Evolutionary conservation across 2,797 vertebrate genomes (phyloP), one percentile per base, ranked within the genome.

Genomic region (Dipus sagitta): DNA sequence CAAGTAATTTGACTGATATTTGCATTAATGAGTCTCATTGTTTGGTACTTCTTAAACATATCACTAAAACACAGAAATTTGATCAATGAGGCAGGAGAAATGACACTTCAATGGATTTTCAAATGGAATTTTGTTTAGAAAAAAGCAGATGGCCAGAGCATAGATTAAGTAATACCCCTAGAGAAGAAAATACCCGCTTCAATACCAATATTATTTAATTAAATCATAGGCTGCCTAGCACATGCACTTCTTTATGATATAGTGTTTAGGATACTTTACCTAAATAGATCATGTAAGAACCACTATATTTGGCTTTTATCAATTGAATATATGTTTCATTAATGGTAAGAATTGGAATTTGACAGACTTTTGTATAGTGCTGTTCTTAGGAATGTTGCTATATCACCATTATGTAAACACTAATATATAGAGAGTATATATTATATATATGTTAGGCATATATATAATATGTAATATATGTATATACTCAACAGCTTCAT

Each of bases 61-160:
- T 82, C 52, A 79, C 83, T 81, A 83, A 65, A 92, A 13, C n/a
- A 90, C 54, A 96, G 65, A 90, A 81, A 84, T 77, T 30, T 78
- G 65, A 62, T 93, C 84, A 95, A 24, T 28, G 67, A 96, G 62
- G 23, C 71, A 94, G 18, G 14, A 0, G n/a, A 17, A 18, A 95
- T 87, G 78, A 93, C 84, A 92, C 74, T 77, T 13, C 42, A 92
- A 85, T 60, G 93, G 78, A 92, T 72, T 86, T 92, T 89, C 81
- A 93, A 86, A 87, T 54, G 72, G 42, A 95, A 90, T 91, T 68
- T 94, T 47, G 34, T 87, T 70, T 65, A 70, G 52, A 60, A 81
- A 38, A 90, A 84, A 34, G 20, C n/a, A 42, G 15, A 14, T 84
- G 71, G 68, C 34, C 84, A 75, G 47, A 89, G 32, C 58, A 85